Conservation (phyloP, 2,797 vertebrate genomes). For the Aythya fuligula region DNA sequence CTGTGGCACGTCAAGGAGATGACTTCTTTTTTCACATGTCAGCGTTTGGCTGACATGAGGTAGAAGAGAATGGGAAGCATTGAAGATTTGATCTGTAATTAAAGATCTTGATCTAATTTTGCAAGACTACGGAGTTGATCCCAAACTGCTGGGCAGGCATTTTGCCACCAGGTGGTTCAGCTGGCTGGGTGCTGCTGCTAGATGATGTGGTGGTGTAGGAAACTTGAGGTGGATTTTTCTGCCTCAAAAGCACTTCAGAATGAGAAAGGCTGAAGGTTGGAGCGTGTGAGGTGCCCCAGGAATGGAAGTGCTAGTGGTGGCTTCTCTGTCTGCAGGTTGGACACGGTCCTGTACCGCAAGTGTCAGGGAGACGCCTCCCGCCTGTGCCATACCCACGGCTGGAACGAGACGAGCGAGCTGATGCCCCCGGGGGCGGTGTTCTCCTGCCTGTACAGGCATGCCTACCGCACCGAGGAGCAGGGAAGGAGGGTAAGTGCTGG, state of each 20-base stretch:
- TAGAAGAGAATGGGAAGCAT: neutral
- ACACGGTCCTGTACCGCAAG: constrained; percentile 92
- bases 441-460: constrained; percentile 95
- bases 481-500: constrained; percentile 87
- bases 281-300: too few relatives aligned
- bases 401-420: constrained; percentile 95
- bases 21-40: neutral
- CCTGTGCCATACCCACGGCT: constrained; percentile 93
- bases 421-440: constrained; percentile 94
- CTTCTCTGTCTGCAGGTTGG: constrained; percentile 80
- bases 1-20: neutral
- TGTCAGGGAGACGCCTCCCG: constrained; percentile 94
- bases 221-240: neutral
- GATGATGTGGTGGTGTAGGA: neutral
- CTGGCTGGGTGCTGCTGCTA: neutral
- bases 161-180: neutral
- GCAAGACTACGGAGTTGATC: neutral
- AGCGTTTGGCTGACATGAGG: neutral
- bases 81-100: neutral
- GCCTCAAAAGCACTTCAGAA: neutral
- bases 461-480: constrained; percentile 95
- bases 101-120: neutral
- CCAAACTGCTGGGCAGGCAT: accelerated
- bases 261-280: accelerated
- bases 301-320: neutral